Conservation (phyloP, 2,888 invertebrate genomes). For the Steromphala cineraria region DNA sequence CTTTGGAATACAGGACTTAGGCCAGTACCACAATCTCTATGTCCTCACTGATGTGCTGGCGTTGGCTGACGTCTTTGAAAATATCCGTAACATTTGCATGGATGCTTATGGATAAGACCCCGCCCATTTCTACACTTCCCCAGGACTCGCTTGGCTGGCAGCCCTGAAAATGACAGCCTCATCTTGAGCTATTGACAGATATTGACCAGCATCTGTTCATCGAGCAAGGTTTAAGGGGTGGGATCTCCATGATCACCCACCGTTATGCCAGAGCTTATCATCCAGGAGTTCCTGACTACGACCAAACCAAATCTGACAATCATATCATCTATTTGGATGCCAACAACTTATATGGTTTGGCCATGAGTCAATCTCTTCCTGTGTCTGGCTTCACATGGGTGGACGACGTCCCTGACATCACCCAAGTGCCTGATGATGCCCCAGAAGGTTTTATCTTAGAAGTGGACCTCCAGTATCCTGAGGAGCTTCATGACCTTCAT, state of each 20-base stretch:
- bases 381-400: not conserved
- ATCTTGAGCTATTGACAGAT: slow-evolving; percentile 50
- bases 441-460: slow-evolving; percentile 69
- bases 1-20: no score
- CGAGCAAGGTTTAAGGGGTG: slow-evolving; percentile 37
- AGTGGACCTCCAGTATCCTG: slow-evolving; percentile 75
- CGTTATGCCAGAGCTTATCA: slow-evolving; percentile 46
- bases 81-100: not conserved
- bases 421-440: not conserved
- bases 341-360: slow-evolving; percentile 48
- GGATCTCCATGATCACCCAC: slow-evolving; percentile 41
- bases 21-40: no score
- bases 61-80: not conserved
- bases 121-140: slow-evolving; percentile 38
- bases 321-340: slow-evolving; percentile 34
- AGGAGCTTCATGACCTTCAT: slow-evolving; percentile 67
- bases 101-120: not conserved
- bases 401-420: not conserved
- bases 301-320: not conserved
- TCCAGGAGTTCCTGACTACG: slow-evolving; percentile 19
- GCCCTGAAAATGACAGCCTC: slow-evolving; percentile 51
- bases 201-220: slow-evolving; percentile 45
- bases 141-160: slow-evolving; percentile 55
- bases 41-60: not conserved
- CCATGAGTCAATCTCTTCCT: slow-evolving; percentile 44